Evolutionary conservation across 2,113 vertebrate species (phyloP), one percentile per base, ranked within the genome.

Genomic region (Climacteris rufus): DNA sequence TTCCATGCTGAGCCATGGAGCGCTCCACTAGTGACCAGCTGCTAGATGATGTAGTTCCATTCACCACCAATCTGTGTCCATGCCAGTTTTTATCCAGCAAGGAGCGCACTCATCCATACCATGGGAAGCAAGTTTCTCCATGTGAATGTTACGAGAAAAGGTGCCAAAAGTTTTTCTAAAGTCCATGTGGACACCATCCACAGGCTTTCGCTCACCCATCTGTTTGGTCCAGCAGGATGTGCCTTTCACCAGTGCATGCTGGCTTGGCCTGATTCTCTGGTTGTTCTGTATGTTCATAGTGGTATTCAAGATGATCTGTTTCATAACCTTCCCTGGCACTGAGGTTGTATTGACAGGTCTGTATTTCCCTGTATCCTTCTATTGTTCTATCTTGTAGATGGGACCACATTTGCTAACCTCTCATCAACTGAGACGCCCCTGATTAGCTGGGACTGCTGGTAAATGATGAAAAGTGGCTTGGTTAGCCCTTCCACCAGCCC

Each of bases 41-140:
- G 13, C 28, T 28, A 20, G 28, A 23, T n/a, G 33, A 5, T 44
- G 6, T 14, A 20, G 18, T 17, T 40, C 17, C 13, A 1, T 20
- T 45, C 23, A 52, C 23, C 5, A 9, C 4, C 19, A 8, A 28
- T 22, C 23, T 0, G 0, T 16, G 28, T 5, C 24, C 24, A 30
- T 21, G 13, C 24, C 24, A n/a, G 10, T 52, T 82, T 59, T 53
- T 24, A 59, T 22, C 22, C 33, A 30, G 23, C 20, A 45, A 24
- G 44, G 27, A 39, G 11, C 39, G 27, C 33, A 17, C 7, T 37
- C 7, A 17, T 45, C 33, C 13, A 9, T 37, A 14, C 19, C 18
- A 10, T 21, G 15, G n/a, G 33, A 53, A 53, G 9, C 27, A 39
- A 53, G 24, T 44, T 59, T 66, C 39, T 82, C 28, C 33, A 39